Evolutionary conservation across 1,140 invertebrate genomes (phyloP), one percentile per base, ranked within the genome.

Genomic region (Anastrepha ludens): DNA sequence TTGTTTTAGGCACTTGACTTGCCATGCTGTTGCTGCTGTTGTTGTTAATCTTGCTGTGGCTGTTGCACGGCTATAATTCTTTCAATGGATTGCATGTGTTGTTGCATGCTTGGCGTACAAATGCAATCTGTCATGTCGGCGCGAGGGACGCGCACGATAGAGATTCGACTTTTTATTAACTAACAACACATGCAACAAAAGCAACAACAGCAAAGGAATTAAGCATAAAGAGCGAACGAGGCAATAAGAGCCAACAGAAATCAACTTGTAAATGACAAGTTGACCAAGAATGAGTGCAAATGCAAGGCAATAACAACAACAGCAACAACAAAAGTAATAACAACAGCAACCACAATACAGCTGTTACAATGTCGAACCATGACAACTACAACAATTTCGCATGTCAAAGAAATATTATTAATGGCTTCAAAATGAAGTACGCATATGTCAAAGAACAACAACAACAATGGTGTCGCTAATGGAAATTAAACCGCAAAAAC

Each of bases 381-480:
- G 85, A 86, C 58, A 86, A 86, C 85, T 86, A 62, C 58, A 86
- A 86, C 85, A 60, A 86, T 86, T 86, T 86, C 60, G 85, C 85
- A 86, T 86, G 85, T 86, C 85, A 47, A 86, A 86, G 60, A 86
- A 86, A 86, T 86, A 86, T 86, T 86, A 86, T 86, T 86, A 86
- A 86, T 86, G 85, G 85, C 85, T 44, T 20, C 20, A 86, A 86
- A 86, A 41, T 47, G 29, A 60, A 86, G 20, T 39, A 62, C 39
- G 8, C 29, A 86, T n/a, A 60, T 62, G 15, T 62, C 60, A 62
- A 62, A 17, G 4, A 62, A 62, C n/a, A 17, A 17, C 60, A 62
- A 62, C 9, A 3, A n/a, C 60, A 15, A 67, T 29, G 29, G 74
- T 55, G n/a, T 29, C 41, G 7, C 50, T 81, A 55, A 58, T 81